Conservation (phyloP, 2,888 invertebrate genomes). For the Nowickia ferox region DNA sequence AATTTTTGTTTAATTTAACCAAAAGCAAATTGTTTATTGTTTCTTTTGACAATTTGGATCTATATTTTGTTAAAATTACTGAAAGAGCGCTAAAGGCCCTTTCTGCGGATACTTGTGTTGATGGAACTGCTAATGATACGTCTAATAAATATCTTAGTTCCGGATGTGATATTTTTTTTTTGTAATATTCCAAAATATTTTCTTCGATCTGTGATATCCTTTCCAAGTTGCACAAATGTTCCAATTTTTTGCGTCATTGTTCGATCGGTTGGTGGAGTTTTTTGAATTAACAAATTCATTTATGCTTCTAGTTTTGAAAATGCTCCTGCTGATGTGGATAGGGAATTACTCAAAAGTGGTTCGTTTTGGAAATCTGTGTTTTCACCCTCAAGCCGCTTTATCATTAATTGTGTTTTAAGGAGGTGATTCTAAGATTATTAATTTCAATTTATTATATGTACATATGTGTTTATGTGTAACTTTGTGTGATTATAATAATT, state of each 20-base stretch:
- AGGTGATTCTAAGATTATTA: too few relatives aligned
- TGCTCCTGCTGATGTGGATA: background rate
- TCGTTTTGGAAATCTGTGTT: background rate
- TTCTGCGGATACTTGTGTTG: background rate
- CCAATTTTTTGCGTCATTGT: slow-evolving; percentile 12
- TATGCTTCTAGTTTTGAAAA: slow-evolving; percentile 7
- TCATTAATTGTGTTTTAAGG: too few relatives aligned
- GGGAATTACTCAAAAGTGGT: background rate
- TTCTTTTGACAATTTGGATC: background rate
- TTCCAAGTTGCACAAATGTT: background rate
- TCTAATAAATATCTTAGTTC: background rate
- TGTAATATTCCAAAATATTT: background rate
- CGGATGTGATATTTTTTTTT: background rate
- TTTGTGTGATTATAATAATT: too few relatives aligned
- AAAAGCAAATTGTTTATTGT: background rate
- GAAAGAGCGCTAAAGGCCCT: background rate
- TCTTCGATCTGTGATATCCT: background rate
- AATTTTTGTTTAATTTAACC: background rate
- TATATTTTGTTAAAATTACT: background rate
- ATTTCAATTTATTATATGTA: too few relatives aligned
- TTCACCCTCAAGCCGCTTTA: too few relatives aligned
- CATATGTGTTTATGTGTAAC: too few relatives aligned
- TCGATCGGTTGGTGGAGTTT: background rate
- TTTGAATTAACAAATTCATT: background rate
- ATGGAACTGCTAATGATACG: background rate